A percentile compares a stretch with the other conserved stretches of the same genome.
These are phyloP conservation scores for Coregonus ussuriensis DNA, from an alignment of 2,797 vertebrate genomes.

Conservation along the genomic window DNA sequence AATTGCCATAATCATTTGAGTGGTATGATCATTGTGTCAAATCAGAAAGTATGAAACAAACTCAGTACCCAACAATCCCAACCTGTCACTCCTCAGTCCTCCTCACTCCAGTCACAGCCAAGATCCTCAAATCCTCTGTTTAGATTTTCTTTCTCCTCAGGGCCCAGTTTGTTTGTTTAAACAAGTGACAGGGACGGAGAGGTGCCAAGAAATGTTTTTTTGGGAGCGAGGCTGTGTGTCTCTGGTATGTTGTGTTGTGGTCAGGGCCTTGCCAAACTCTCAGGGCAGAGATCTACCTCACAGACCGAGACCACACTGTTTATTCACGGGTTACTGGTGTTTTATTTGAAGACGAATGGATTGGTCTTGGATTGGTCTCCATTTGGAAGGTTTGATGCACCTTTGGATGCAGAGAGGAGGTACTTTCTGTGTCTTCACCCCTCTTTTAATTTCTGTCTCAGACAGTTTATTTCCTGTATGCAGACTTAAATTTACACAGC, in stretches of 20 bases:
- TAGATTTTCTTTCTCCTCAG: conserved; percentile 48
- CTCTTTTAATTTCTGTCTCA: neutral
- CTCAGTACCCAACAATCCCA: conserved; percentile 36
- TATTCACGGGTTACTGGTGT: conserved; percentile 74
- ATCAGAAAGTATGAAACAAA: conserved; percentile 56
- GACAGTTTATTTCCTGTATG: neutral
- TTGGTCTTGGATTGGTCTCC: conserved; percentile 38
- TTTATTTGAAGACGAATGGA: conserved; percentile 70
- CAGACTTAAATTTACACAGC: neutral
- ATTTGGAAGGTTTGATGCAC: neutral
- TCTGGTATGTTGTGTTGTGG: conserved; percentile 59
- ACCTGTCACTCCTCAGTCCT: conserved; percentile 29
- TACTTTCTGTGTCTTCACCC: neutral
- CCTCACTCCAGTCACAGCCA: conserved; percentile 46
- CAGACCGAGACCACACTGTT: conserved; percentile 70
- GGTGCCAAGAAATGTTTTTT: conserved; percentile 76
- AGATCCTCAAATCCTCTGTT: conserved; percentile 64
- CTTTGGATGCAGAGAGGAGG: neutral
- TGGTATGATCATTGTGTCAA: too few species aligned
- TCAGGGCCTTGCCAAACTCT: conserved; percentile 69
- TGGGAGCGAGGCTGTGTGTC: conserved; percentile 67
- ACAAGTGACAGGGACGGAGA: conserved; percentile 69
- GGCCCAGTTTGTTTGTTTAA: conserved; percentile 77
- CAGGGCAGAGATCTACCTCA: conserved; percentile 65
- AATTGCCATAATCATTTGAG: too few species aligned